Evolutionary conservation across 2,797 vertebrate species (phyloP).

Genomic region (Amblyraja radiata): DNA sequence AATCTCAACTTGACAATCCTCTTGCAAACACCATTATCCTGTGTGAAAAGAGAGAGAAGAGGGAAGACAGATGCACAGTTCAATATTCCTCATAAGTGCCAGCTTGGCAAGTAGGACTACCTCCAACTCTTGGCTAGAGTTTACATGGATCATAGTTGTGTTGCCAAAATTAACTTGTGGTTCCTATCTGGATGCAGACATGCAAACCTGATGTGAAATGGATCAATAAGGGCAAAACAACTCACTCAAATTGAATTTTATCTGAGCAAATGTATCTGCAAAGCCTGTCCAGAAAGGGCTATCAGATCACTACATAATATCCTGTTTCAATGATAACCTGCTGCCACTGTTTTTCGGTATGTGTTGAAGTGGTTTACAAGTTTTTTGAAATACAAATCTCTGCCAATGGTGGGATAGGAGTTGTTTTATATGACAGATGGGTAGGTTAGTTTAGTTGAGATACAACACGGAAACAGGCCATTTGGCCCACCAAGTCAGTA

Average conservation of each 20-base stretch:
- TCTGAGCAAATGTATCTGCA: too few species aligned
- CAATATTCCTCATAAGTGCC: neutral
- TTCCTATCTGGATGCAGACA: neutral
- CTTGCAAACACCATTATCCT: neutral
- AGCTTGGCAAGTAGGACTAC: neutral
- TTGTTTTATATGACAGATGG: too few species aligned
- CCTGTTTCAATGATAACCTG: neutral
- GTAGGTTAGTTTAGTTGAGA: too few species aligned
- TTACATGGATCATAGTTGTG: neutral
- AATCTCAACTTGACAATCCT: neutral
- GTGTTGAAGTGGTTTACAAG: too few species aligned
- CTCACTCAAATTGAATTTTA: neutral
- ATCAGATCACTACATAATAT: neutral
- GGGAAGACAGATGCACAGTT: constrained; percentile 14
- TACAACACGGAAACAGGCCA: too few species aligned
- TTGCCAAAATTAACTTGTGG: neutral
- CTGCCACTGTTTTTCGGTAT: too few species aligned
- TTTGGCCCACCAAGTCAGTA: too few species aligned
- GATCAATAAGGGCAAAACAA: neutral
- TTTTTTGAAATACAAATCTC: too few species aligned
- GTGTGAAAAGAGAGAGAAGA: neutral
- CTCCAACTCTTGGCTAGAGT: neutral
- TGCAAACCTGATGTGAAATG: neutral
- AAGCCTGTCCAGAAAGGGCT: neutral
- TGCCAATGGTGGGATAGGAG: too few species aligned